Evolutionary conservation across 1,140 invertebrate species (phyloP).

Genomic region (Papilio glaucus): DNA sequence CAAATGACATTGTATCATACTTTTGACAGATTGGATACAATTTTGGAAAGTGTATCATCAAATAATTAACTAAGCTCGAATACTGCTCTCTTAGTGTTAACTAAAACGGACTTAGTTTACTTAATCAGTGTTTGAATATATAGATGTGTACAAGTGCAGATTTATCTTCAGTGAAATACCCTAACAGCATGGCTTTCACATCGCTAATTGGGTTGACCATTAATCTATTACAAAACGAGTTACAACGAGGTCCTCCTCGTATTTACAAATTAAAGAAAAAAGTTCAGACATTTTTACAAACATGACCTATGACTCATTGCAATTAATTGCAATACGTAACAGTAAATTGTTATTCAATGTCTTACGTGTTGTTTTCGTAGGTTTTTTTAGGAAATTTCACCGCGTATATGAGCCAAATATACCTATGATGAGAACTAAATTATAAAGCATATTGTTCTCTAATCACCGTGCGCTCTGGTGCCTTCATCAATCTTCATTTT

Average conservation of each 20-base stretch:
- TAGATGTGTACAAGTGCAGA: not conserved
- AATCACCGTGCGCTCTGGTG: conserved; percentile 44
- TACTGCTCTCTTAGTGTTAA: not conserved
- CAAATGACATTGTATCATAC: too few species aligned
- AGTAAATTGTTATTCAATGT: conserved; percentile 12
- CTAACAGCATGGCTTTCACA: conserved; percentile 26
- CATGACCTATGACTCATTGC: conserved; percentile 32
- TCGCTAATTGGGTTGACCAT: conserved; percentile 28
- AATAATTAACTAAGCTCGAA: too few species aligned
- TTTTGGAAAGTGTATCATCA: too few species aligned
- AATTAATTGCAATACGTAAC: conserved; percentile 31
- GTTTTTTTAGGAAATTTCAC: not conserved
- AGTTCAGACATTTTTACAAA: conserved; percentile 28
- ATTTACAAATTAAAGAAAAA: conserved; percentile 30
- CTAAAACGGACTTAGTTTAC: not conserved
- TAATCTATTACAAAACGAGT: conserved; percentile 34
- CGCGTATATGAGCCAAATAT: not conserved
- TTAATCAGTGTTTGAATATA: not conserved
- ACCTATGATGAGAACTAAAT: conserved; percentile 11
- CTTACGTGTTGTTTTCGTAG: conserved; percentile 10
- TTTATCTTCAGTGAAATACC: conserved; percentile 12
- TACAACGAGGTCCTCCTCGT: conserved; percentile 26
- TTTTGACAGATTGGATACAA: too few species aligned
- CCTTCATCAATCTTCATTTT: conserved; percentile 77
- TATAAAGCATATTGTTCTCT: conserved; percentile 38